These are phyloP conservation scores for Synanthedon myopaeformis DNA, from an alignment of 2,888 invertebrate species.

Conservation along the genomic window DNA sequence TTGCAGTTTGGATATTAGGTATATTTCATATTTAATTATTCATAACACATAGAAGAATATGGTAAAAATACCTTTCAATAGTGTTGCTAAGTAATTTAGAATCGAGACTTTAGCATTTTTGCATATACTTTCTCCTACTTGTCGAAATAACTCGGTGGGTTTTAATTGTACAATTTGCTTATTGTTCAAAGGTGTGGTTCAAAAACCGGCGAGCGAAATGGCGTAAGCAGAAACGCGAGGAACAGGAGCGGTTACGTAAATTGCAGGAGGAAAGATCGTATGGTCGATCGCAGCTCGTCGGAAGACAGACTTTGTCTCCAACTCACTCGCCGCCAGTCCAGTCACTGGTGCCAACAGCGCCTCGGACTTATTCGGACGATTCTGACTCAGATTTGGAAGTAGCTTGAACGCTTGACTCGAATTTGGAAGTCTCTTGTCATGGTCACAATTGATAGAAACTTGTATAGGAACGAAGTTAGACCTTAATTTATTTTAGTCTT, in stretches of 20 bases:
- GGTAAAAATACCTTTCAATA: no score
- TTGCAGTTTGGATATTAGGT: no score
- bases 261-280: constrained; percentile 81
- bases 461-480: no score
- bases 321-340: constrained; percentile 39
- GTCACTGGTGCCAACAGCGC: constrained; percentile 34
- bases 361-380: constrained; percentile 72
- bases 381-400: constrained; percentile 87
- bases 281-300: constrained; percentile 45
- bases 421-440: not conserved
- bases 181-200: constrained; percentile 89
- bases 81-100: no score
- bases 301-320: constrained; percentile 26
- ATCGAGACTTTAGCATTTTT: no score
- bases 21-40: no score
- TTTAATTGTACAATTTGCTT: constrained; percentile 1
- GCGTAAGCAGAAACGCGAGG: constrained; percentile 94
- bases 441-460: no score
- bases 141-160: not conserved
- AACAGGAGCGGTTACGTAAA: constrained; percentile 84
- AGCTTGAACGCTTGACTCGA: constrained; percentile 65
- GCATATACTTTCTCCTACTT: no score
- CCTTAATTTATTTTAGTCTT: no score
- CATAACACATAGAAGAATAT: no score
- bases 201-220: constrained; percentile 96